Evolutionary conservation across 2,888 invertebrate genomes (phyloP).

Genomic region (Tortrix viridana): DNA sequence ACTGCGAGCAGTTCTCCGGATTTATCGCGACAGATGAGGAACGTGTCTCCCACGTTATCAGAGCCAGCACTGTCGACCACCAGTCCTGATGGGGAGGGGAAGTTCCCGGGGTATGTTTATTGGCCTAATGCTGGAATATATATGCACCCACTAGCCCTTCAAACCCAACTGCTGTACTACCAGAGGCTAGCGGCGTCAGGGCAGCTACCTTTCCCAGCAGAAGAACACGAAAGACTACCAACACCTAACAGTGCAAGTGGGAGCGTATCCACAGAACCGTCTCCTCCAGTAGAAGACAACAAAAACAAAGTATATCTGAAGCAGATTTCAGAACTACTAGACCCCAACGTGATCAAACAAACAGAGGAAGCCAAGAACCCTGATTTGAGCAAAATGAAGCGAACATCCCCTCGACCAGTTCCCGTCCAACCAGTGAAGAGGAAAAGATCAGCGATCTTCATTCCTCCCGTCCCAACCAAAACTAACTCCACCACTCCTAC

Average conservation of each 20-base stretch:
- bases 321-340: conserved; percentile 75
- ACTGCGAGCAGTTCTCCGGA: conserved; percentile 78
- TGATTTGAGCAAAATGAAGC: conserved; percentile 74
- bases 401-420: conserved; percentile 65
- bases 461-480: conserved; percentile 91
- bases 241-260: conserved; percentile 66
- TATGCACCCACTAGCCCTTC: conserved; percentile 89
- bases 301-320: conserved; percentile 75
- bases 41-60: conserved; percentile 66
- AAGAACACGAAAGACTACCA: conserved; percentile 62
- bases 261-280: conserved; percentile 55
- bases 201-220: conserved; percentile 68
- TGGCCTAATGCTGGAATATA: conserved; percentile 89
- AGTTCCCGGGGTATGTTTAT: conserved; percentile 85
- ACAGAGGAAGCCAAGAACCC: conserved; percentile 66
- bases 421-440: conserved; percentile 84
- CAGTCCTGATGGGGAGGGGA: conserved; percentile 63
- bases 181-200: conserved; percentile 87
- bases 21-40: conserved; percentile 60
- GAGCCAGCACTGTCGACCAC: conserved; percentile 72
- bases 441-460: conserved; percentile 92
- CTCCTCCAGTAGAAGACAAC: conserved; percentile 72
- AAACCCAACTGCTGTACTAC: conserved; percentile 89
- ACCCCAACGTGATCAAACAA: conserved; percentile 73
- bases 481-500: conserved; percentile 89